These are phyloP conservation scores for Pampus argenteus DNA, from an alignment of 2,797 vertebrate genomes.

Conservation along the genomic window DNA sequence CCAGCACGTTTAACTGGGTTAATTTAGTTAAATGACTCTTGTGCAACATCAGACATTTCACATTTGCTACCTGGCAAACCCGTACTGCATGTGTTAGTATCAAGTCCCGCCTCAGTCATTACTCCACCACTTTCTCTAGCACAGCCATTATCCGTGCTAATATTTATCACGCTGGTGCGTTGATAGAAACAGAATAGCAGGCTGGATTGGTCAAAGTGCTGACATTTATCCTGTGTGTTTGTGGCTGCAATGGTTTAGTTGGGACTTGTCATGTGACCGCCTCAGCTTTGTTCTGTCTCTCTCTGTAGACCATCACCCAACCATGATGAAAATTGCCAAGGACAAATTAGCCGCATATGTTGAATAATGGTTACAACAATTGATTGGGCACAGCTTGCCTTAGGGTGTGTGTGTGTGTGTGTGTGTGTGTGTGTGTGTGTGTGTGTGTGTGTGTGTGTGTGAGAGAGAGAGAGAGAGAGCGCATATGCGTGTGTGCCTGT, in stretches of 20 bases:
- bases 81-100: constrained; percentile 27
- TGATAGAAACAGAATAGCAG: constrained; percentile 56
- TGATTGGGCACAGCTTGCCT: constrained; percentile 72
- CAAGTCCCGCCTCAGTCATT: constrained; percentile 29
- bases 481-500: constrained; percentile 12
- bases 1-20: constrained; percentile 65
- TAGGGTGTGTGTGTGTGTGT: constrained; percentile 14
- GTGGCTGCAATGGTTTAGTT: constrained; percentile 71
- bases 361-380: constrained; percentile 75
- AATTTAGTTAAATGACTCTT: constrained; percentile 61
- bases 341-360: constrained; percentile 80
- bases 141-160: constrained; percentile 36
- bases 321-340: constrained; percentile 73
- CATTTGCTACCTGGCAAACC: constrained; percentile 57
- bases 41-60: constrained; percentile 53
- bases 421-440: constrained; percentile 15
- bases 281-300: constrained; percentile 68
- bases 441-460: constrained; percentile 2
- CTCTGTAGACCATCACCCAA: constrained; percentile 68
- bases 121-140: constrained; percentile 12
- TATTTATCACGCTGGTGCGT: constrained; percentile 43
- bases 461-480: too few relatives aligned
- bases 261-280: constrained; percentile 57
- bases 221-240: constrained; percentile 75
- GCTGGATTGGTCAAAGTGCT: constrained; percentile 67